phyloP scores from a whole-genome alignment of 2,113 vertebrate genomes.

The Entosphenus tridentatus region DNA sequence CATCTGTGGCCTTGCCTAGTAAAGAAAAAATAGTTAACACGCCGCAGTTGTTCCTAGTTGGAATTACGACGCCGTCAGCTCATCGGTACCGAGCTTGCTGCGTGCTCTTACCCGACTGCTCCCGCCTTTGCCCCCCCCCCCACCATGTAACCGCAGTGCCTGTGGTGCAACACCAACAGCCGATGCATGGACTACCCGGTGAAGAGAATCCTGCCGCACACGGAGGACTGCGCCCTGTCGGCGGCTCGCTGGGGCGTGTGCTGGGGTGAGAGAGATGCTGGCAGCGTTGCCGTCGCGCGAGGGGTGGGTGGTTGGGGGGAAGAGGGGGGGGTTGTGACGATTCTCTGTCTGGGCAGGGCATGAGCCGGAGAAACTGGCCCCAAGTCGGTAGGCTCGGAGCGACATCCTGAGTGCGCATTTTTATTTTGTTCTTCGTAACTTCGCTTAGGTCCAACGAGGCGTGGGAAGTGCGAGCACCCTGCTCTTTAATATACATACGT shows the following conservation, averaged over 20 bases:
- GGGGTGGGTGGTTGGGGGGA: no score
- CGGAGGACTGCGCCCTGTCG: conserved; percentile 34
- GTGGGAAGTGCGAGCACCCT: no score
- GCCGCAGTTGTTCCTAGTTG: neutral
- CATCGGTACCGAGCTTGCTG: neutral
- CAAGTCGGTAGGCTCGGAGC: no score
- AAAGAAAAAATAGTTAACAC: neutral
- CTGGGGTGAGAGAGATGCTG: conserved; percentile 38
- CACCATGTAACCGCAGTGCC: conserved; percentile 30
- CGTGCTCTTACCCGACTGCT: fast-evolving
- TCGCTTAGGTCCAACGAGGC: no score
- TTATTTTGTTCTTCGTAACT: no score
- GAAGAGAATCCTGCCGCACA: conserved; percentile 36
- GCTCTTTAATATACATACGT: no score
- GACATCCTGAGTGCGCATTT: no score
- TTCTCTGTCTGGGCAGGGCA: no score
- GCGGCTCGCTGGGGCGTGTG: conserved; percentile 76
- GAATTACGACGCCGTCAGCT: fast-evolving
- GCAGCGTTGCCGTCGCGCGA: no score
- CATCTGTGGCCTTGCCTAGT: neutral
- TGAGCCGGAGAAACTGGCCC: no score
- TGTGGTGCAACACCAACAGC: conserved; percentile 50
- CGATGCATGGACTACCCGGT: conserved; percentile 47
- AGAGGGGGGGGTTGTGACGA: no score
- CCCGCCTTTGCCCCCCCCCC: neutral